Conservation (phyloP, 1,140 invertebrate species). For the Mamestra configurata region DNA sequence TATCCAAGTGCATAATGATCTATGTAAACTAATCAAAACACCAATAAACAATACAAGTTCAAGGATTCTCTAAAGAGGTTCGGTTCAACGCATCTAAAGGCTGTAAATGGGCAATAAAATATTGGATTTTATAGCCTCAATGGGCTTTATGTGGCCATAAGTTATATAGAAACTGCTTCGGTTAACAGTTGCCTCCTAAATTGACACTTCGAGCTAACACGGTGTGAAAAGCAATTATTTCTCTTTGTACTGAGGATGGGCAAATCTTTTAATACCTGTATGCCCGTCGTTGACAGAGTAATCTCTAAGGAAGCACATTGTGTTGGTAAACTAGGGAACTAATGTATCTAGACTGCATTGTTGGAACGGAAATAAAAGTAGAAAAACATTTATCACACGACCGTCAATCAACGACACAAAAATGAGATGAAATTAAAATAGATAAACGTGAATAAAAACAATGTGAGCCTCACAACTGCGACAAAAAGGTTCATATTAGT, state of each 20-base stretch:
- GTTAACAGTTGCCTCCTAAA: slow-evolving; percentile 12
- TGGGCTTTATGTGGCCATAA: slow-evolving; percentile 24
- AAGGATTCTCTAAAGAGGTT: slow-evolving; percentile 4
- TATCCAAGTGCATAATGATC: neutral
- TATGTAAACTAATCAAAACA: neutral
- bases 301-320: neutral
- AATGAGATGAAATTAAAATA: too few species aligned
- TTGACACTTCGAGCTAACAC: slow-evolving; percentile 12
- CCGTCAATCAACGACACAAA: too few species aligned
- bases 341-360: neutral
- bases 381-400: too few species aligned
- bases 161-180: slow-evolving; percentile 9
- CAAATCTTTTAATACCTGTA: slow-evolving; percentile 11
- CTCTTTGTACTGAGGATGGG: too few species aligned
- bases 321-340: neutral
- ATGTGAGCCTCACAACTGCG: too few species aligned
- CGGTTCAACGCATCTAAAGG: neutral
- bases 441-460: too few species aligned
- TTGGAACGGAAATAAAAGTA: neutral
- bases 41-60: slow-evolving; percentile 6
- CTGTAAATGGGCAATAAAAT: slow-evolving; percentile 22
- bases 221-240: neutral
- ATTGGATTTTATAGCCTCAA: slow-evolving; percentile 26
- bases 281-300: neutral
- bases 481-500: too few species aligned